Conservation (phyloP, 2,888 invertebrate species). For the Carabus problematicus region DNA sequence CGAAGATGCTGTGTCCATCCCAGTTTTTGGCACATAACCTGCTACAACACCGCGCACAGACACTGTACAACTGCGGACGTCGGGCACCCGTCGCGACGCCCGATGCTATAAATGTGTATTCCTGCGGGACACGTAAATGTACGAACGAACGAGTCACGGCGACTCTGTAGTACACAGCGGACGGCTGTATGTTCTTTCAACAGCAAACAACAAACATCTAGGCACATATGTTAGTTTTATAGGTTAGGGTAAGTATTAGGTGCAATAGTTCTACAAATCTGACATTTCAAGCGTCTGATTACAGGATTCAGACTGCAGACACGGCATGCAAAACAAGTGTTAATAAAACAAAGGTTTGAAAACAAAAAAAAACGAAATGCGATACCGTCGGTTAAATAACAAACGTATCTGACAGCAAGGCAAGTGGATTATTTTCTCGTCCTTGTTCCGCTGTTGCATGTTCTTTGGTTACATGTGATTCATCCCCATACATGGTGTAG, state of each 20-base stretch:
- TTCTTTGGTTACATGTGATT: conserved; percentile 3
- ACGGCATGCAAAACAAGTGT: not conserved
- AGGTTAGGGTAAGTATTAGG: no score
- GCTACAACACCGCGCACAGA: conserved; percentile 7
- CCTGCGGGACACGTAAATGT: conserved; percentile 10
- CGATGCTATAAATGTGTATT: conserved; percentile 13
- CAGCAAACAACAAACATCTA: no score
- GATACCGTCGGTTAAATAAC: conserved; percentile 16
- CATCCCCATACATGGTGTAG: not conserved
- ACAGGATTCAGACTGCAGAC: no score
- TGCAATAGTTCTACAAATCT: no score
- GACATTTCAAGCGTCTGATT: no score
- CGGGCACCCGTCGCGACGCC: conserved; percentile 7
- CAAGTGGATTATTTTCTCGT: not conserved
- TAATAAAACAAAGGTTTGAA: not conserved
- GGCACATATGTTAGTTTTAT: no score
- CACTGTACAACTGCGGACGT: conserved; percentile 16
- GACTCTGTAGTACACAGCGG: no score
- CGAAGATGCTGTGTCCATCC: conserved; percentile 14
- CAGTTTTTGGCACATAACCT: conserved; percentile 20
- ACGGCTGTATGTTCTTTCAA: no score
- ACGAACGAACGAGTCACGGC: not conserved
- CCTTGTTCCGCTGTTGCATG: not conserved
- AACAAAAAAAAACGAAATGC: conserved; percentile 3
- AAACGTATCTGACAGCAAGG: conserved; percentile 2